Conservation (phyloP, 2,888 invertebrate genomes). For the Beris chalybata region DNA sequence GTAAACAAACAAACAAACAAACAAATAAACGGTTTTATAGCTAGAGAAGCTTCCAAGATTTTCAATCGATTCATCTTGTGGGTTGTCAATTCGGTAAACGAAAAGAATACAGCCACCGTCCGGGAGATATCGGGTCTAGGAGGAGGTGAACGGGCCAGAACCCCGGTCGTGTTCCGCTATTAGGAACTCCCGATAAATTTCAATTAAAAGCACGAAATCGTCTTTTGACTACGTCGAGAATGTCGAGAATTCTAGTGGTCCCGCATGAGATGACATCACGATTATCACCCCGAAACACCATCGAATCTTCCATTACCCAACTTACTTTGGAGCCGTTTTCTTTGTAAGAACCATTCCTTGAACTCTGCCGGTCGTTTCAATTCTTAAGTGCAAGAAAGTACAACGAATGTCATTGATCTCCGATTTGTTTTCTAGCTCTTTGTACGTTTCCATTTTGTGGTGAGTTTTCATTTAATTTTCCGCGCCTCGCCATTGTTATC, state of each 20-base stretch:
- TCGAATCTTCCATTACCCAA: slow-evolving; percentile 16
- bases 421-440: not conserved
- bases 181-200: slow-evolving; percentile 11
- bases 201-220: slow-evolving; percentile 19
- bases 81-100: slow-evolving; percentile 8
- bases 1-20: too few species aligned
- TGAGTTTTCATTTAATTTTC: slow-evolving; percentile 28
- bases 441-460: slow-evolving; percentile 13
- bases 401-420: slow-evolving; percentile 27
- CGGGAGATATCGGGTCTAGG: too few species aligned
- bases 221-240: not conserved
- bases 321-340: slow-evolving; percentile 18
- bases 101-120: not conserved
- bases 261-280: slow-evolving; percentile 28
- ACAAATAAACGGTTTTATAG: too few species aligned
- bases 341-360: not conserved
- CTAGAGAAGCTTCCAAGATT: slow-evolving; percentile 1
- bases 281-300: slow-evolving; percentile 25
- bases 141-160: not conserved
- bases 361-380: not conserved
- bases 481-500: slow-evolving; percentile 16
- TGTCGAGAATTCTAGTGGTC: slow-evolving; percentile 7
- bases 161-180: slow-evolving; percentile 1
- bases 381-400: slow-evolving; percentile 3
- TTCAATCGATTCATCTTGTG: slow-evolving; percentile 12